phyloP scores from a whole-genome alignment of 2,113 vertebrate species.

The Ptilonorhynchus violaceus region DNA sequence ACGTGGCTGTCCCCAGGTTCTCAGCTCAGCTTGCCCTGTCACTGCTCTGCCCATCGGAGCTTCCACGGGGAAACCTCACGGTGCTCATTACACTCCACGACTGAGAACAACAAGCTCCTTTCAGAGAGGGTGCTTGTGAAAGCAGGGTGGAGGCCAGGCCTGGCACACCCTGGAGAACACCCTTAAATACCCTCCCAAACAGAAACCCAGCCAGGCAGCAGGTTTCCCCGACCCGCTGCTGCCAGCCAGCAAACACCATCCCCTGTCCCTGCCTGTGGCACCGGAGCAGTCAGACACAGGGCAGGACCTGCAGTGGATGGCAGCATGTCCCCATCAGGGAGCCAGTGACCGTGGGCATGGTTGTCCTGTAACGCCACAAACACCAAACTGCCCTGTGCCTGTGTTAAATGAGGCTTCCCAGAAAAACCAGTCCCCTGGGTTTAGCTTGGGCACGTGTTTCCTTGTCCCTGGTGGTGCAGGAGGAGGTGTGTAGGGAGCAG shows the following conservation, averaged over 20 bases:
- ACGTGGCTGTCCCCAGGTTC: rapidly evolving
- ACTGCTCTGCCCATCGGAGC: background rate
- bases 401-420: background rate
- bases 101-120: constrained; percentile 41
- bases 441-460: background rate
- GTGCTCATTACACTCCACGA: background rate
- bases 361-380: rapidly evolving
- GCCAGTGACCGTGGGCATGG: background rate
- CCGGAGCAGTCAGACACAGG: rapidly evolving
- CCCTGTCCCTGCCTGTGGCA: rapidly evolving
- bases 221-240: background rate
- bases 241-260: background rate
- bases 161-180: constrained; percentile 55
- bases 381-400: rapidly evolving
- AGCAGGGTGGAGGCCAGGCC: constrained; percentile 40
- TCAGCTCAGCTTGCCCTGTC: background rate
- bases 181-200: constrained; percentile 51
- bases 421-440: background rate
- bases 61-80: background rate
- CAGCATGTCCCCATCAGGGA: background rate
- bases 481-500: background rate
- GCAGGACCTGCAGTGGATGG: background rate
- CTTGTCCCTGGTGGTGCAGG: rapidly evolving
- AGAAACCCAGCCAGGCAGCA: constrained; percentile 38
- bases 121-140: constrained; percentile 21